Evolutionary conservation across 1,140 invertebrate species (phyloP).

Genomic region (Octopus bimaculoides): DNA sequence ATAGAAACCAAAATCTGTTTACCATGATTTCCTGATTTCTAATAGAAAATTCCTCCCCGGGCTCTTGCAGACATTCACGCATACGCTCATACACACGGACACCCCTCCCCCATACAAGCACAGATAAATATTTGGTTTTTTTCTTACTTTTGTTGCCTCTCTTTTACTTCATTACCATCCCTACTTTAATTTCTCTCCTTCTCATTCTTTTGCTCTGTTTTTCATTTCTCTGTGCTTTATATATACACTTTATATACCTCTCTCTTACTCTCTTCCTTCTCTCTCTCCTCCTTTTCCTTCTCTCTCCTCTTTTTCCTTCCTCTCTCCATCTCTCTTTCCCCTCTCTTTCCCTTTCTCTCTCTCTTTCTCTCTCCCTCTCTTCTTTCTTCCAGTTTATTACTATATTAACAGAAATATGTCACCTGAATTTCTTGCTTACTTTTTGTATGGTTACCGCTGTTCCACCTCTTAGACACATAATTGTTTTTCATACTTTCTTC

Average conservation of each 20-base stretch:
- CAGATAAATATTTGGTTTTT: background rate
- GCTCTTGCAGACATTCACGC: no score
- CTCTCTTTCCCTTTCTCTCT: background rate
- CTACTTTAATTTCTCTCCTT: background rate
- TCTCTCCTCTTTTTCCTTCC: background rate
- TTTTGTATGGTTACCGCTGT: no score
- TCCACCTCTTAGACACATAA: no score
- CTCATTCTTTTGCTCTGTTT: background rate
- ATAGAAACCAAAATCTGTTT: no score
- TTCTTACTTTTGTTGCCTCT: background rate
- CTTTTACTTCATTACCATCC: background rate
- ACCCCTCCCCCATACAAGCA: no score
- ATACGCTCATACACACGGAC: no score
- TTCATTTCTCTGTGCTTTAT: background rate
- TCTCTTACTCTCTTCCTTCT: background rate
- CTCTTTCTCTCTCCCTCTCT: background rate
- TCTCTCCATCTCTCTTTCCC: background rate
- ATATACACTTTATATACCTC: background rate
- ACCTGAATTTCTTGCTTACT: no score
- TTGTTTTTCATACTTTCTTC: no score
- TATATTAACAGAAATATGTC: no score
- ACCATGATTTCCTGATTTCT: no score
- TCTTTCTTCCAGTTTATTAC: background rate
- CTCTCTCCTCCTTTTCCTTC: background rate
- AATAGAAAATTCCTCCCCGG: no score